phyloP scores from a whole-genome alignment of 2,888 invertebrate genomes.

The Silvanus unidentatus region DNA sequence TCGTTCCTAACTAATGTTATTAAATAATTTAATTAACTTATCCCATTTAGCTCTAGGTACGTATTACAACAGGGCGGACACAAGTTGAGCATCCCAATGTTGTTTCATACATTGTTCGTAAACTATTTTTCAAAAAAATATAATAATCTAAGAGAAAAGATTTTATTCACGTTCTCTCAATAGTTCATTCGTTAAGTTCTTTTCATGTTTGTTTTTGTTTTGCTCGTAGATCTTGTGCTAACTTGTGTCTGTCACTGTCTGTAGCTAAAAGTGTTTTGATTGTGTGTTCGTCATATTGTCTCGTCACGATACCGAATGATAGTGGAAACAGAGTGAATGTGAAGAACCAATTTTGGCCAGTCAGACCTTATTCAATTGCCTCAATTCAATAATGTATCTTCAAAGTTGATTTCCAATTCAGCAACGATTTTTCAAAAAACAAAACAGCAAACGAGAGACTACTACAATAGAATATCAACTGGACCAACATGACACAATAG shows the following conservation, averaged over 20 bases:
- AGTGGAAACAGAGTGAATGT: constrained; percentile 25
- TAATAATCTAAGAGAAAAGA: constrained; percentile 3
- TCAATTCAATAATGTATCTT: no score
- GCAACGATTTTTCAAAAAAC: no score
- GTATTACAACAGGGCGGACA: constrained; percentile 47
- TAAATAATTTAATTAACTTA: constrained; percentile 5
- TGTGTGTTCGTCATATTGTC: constrained; percentile 44
- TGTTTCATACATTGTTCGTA: constrained; percentile 25
- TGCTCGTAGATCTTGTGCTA: constrained; percentile 41
- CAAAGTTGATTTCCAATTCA: no score
- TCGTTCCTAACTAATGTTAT: constrained; percentile 1
- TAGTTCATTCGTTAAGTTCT: constrained; percentile 10
- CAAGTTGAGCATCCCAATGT: constrained; percentile 41
- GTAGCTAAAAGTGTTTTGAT: constrained; percentile 42
- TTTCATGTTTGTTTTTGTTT: constrained; percentile 33
- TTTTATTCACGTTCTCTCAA: no score
- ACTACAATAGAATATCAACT: no score
- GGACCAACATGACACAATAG: no score
- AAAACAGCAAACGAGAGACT: no score
- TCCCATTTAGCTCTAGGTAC: constrained; percentile 41
- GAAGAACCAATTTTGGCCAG: no score
- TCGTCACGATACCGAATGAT: constrained; percentile 36
- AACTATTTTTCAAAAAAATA: constrained; percentile 7
- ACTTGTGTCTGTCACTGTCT: constrained; percentile 51
- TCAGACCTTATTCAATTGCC: no score